phyloP scores from a whole-genome alignment of 2,797 vertebrate genomes.

The Etheostoma nigrum region DNA sequence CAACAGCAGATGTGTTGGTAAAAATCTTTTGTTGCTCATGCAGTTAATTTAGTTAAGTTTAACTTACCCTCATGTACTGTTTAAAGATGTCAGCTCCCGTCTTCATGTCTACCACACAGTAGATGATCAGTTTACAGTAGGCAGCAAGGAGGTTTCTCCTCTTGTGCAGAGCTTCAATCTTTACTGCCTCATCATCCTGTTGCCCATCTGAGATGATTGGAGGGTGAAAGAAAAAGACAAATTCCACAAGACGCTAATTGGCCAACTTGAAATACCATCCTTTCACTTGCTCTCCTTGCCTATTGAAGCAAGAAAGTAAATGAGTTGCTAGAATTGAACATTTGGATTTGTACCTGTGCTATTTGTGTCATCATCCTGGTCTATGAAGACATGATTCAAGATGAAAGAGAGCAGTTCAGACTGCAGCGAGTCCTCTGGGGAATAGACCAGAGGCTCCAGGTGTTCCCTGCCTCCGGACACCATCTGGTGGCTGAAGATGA shows the following conservation, averaged over 20 bases:
- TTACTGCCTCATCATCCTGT: constrained; percentile 98
- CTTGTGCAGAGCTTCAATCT: constrained; percentile 99
- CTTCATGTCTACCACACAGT: constrained; percentile 98
- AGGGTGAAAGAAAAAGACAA: background rate
- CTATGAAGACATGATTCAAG: constrained; percentile 98
- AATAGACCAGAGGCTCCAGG: constrained; percentile 95
- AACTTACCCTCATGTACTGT: constrained; percentile 97
- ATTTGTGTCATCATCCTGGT: constrained; percentile 97
- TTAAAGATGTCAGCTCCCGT: constrained; percentile 99
- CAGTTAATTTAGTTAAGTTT: background rate
- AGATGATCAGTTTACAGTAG: constrained; percentile 99
- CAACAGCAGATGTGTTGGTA: background rate
- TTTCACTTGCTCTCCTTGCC: background rate
- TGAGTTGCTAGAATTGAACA: background rate
- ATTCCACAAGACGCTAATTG: background rate
- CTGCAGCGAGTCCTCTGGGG: constrained; percentile 94
- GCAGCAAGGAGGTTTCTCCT: constrained; percentile 98
- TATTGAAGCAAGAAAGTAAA: constrained; percentile 10
- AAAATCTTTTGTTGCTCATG: background rate
- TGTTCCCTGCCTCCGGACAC: constrained; percentile 95
- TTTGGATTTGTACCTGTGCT: constrained; percentile 88
- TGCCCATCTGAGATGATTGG: constrained; percentile 88
- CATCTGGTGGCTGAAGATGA: constrained; percentile 99
- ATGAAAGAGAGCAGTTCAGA: constrained; percentile 97
- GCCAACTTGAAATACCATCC: background rate